Evolutionary conservation across 2,797 vertebrate species (phyloP), one percentile per base, ranked within the genome.

Genomic region (Pyrocephalus nanus): DNA sequence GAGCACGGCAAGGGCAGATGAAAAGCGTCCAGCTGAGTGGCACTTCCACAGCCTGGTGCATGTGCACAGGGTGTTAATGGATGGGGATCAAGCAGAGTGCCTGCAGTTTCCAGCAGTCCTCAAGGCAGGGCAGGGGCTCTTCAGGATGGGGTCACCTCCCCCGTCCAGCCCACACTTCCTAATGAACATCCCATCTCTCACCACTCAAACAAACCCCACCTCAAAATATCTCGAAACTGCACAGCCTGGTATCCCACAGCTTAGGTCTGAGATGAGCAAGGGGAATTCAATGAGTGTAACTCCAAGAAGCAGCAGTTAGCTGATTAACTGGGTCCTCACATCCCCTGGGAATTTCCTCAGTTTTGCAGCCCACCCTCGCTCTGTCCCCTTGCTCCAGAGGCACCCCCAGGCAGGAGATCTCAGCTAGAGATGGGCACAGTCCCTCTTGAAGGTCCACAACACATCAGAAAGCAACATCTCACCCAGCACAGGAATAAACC

Each of bases 141-240:
- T 47, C 1, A 7, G 57, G 50, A 77, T 9, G 5, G 29, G 25
- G 21, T 47, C 43, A 69, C 11, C 27, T 58, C 12, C 25, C 8
- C 45, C 36, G 36, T 8, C 29, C 47, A 65, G 38, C 9, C 65
- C 38, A 66, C 15, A 4, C 23, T 70, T 87, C 17, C 27, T 20
- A 75, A 69, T 13, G 23, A 78, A 81, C 10, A 19, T 15, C 25
- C 50, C 54, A 53, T 43, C 25, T 62, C 53, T 19, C 36, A 51
- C 1, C 3, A 2, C 34, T 51, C 20, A 18, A 50, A 71, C 60
- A 51, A 18, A 0, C 0, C 1, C 2, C 26, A 19, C 3, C 9
- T 2, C 13, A 8, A 81, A 60, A 14, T 18, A 90, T 8, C 38
- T 38, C 47, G 50, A 13, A 60, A 64, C 25, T 2, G 3, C 15